These are phyloP conservation scores for Miichthys miiuy DNA, from an alignment of 2,797 vertebrate genomes.

Conservation along the genomic window DNA sequence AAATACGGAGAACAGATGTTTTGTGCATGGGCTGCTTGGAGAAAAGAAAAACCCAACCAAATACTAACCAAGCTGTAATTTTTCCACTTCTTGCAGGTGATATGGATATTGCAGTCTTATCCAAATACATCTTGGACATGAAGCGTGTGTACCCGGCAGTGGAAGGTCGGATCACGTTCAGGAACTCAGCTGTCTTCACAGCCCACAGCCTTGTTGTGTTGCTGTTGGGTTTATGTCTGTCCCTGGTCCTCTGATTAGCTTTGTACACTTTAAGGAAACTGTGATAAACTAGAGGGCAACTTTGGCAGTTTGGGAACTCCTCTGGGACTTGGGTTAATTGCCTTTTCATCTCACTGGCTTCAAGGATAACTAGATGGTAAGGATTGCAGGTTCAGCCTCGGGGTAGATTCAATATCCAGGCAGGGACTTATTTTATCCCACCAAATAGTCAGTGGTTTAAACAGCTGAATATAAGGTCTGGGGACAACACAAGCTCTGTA, in stretches of 20 bases:
- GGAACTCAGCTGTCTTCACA: conserved; percentile 59
- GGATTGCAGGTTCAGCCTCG: background rate
- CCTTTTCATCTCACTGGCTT: conserved; percentile 13
- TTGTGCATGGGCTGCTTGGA: background rate
- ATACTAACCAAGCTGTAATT: background rate
- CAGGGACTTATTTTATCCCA: background rate
- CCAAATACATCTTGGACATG: conserved; percentile 88
- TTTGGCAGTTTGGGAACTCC: background rate
- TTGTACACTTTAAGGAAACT: background rate
- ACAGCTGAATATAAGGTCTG: background rate
- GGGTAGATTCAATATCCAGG: background rate
- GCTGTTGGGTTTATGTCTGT: conserved; percentile 60
- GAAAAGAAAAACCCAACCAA: background rate
- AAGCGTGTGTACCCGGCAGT: conserved; percentile 87
- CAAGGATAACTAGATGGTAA: conserved; percentile 18
- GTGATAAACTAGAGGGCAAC: conserved; percentile 21
- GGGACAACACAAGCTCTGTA: background rate
- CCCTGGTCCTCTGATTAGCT: conserved; percentile 46
- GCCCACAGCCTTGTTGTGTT: conserved; percentile 41
- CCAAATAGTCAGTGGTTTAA: no score
- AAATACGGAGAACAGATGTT: background rate
- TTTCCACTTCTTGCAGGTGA: conserved; percentile 82
- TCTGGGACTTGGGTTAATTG: conserved; percentile 19
- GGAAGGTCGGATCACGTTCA: conserved; percentile 90
- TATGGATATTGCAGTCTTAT: conserved; percentile 85